Base-by-base conservation (phyloP, 1,140 invertebrate genomes). In the Mesaphorura yosii region DNA sequence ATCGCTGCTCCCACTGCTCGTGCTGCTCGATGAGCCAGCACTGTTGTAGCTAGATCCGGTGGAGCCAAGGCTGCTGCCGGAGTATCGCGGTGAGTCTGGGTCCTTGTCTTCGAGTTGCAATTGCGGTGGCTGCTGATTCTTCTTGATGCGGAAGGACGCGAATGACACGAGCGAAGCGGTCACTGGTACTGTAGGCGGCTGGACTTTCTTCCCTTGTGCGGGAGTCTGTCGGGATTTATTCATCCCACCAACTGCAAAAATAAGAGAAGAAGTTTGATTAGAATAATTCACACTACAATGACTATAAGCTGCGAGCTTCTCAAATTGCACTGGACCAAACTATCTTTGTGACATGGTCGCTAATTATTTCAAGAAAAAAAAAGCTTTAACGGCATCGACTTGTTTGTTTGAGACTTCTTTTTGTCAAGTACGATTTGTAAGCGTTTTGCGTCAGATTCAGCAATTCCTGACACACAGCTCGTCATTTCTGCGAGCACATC, bases 191-290 rank as follows among this genome's bases (percentile, higher is more conserved):
- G 47, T 56, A 37, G 58, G 58, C n/a, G 58, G 58, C 27, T 39
- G 37, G 14, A 60, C 58, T 27, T 45, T 51, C 46, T 53, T 57
- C 38, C 45, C 51, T 39, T 60, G 54, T 17, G 50, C 29, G 26
- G 54, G 58, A 28, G 31, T 48, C 15, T 37, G 20, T 19, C 58
- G 58, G 54, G 58, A 57, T 54, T 60, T 60, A 56, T 59, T 59
- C 53, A 56, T 59, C 58, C 58, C 58, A 53, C 58, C 58, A 53
- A 53, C 58, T 60, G 58, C 42, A 53, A 60, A 15, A 22, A 44
- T 25, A 51, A 39, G 48, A 51, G 10, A 38, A 54, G 48, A 41
- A 46, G n/a, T 34, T 34, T 34, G 10, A 34, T 10, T 10, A 34
- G n/a, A 10, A 10, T 10, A 34, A 34, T 34, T 34, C 10, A 34